These are phyloP conservation scores for Solen grandis DNA, from an alignment of 1,140 invertebrate genomes.

Conservation along the genomic window DNA sequence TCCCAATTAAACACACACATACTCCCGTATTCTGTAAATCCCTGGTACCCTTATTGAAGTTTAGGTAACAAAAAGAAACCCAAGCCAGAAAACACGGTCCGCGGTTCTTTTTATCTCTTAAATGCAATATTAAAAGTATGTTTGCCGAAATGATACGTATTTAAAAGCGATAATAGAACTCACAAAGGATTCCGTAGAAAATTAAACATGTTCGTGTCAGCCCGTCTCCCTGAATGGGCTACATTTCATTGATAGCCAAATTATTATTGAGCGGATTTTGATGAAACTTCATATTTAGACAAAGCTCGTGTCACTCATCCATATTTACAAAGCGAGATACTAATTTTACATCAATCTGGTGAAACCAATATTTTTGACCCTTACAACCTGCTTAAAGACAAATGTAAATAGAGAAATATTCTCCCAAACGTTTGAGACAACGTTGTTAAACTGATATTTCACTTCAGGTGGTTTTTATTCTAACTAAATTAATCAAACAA, in stretches of 20 bases:
- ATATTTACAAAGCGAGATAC: slow-evolving; percentile 16
- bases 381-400: neutral
- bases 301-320: slow-evolving; percentile 34
- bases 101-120: slow-evolving; percentile 41
- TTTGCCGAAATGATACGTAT: slow-evolving; percentile 41
- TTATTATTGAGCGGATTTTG: slow-evolving; percentile 24
- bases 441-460: neutral
- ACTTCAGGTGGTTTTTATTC: no score
- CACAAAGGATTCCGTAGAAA: slow-evolving; percentile 35
- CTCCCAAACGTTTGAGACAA: neutral
- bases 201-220: slow-evolving; percentile 44
- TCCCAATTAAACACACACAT: slow-evolving; percentile 36
- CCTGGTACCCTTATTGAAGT: no score
- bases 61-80: slow-evolving; percentile 12
- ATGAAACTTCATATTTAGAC: slow-evolving; percentile 47
- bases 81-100: neutral
- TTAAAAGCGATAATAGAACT: slow-evolving; percentile 15
- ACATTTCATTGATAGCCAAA: slow-evolving; percentile 21
- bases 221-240: slow-evolving; percentile 16
- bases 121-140: slow-evolving; percentile 32
- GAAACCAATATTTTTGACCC: neutral
- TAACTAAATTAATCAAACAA: no score
- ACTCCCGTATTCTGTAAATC: no score
- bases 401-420: neutral
- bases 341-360: neutral